These are phyloP conservation scores for Lagenorhynchus albirostris DNA, from an alignment of 2,113 vertebrate genomes.

Conservation along the genomic window DNA sequence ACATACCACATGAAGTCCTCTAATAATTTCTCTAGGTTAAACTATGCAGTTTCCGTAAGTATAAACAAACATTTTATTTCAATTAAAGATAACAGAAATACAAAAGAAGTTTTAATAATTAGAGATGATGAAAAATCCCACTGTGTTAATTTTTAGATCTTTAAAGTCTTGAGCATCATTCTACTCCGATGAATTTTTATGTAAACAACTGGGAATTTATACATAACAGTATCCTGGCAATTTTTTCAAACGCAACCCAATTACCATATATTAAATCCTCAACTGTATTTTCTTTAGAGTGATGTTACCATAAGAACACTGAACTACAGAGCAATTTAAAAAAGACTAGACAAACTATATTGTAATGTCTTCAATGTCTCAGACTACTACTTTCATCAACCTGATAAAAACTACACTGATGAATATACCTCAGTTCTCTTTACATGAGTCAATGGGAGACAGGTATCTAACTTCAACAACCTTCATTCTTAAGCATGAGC, in stretches of 20 bases:
- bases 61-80: constrained; percentile 76
- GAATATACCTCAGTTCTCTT: neutral
- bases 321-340: neutral
- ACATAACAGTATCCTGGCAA: neutral
- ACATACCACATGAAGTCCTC: constrained; percentile 1
- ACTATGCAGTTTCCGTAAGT: constrained; percentile 39
- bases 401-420: neutral
- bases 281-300: constrained; percentile 24
- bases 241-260: neutral
- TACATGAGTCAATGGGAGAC: neutral
- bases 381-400: neutral
- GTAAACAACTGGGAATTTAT: constrained; percentile 49
- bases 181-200: constrained; percentile 2
- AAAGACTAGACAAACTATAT: neutral
- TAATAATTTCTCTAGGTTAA: constrained; percentile 40
- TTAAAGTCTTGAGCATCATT: constrained; percentile 31
- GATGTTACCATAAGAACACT: constrained; percentile 11
- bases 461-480: neutral
- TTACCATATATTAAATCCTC: constrained; percentile 18
- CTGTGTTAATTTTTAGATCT: constrained; percentile 22
- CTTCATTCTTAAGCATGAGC: constrained; percentile 33
- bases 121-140: constrained; percentile 62
- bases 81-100: constrained; percentile 63
- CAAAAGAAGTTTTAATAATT: constrained; percentile 61
- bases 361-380: neutral